phyloP scores from a whole-genome alignment of 1,140 invertebrate species.

The Eufriesea mexicana region DNA sequence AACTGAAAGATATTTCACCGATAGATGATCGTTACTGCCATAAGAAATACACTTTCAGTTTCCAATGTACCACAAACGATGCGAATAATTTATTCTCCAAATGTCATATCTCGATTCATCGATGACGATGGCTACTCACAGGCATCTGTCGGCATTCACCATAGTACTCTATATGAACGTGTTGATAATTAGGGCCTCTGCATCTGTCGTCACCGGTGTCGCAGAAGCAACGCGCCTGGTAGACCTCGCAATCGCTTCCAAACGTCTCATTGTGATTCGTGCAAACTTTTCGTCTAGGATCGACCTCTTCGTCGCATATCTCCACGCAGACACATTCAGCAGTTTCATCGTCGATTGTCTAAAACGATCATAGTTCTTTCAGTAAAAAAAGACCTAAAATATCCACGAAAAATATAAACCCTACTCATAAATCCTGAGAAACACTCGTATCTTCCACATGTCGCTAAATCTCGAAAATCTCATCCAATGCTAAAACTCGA shows the following conservation, averaged over 20 bases:
- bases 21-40: neutral
- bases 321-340: conserved; percentile 94
- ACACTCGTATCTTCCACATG: no score
- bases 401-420: no score
- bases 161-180: conserved; percentile 97
- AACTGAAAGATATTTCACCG: neutral
- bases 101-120: neutral
- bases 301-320: conserved; percentile 90
- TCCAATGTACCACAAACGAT: neutral
- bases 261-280: conserved; percentile 97
- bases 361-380: conserved; percentile 13
- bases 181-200: conserved; percentile 88
- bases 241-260: conserved; percentile 95
- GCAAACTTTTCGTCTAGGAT: conserved; percentile 92
- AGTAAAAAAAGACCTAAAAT: no score
- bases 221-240: conserved; percentile 94
- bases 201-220: conserved; percentile 89
- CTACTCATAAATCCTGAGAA: no score
- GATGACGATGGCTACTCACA: conserved; percentile 79
- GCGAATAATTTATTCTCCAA: neutral
- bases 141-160: conserved; percentile 91
- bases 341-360: conserved; percentile 85
- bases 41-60: neutral
- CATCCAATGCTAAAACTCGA: no score
- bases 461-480: no score